phyloP scores from a whole-genome alignment of 2,797 vertebrate genomes.

The Sparidentex hasta region DNA sequence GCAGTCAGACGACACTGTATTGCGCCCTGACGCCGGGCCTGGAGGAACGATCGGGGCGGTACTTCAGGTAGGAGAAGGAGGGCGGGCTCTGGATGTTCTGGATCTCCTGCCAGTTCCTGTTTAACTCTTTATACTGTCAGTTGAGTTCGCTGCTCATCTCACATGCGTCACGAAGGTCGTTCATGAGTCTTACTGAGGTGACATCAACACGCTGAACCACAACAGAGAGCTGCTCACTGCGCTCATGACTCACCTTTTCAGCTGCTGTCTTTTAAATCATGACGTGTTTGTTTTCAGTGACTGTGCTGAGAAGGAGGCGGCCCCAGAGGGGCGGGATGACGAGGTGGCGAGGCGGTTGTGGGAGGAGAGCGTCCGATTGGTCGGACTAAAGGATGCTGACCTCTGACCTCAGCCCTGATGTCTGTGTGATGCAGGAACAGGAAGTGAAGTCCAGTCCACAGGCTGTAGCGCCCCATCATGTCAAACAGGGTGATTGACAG shows the following conservation, averaged over 20 bases:
- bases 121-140: too few species aligned
- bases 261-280: too few species aligned
- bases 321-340: constrained; percentile 83
- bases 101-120: too few species aligned
- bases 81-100: background rate
- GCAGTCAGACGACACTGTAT: constrained; percentile 82
- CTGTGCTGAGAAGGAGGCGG: constrained; percentile 81
- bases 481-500: constrained; percentile 1
- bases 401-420: constrained; percentile 14
- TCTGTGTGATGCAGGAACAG: background rate
- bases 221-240: too few species aligned
- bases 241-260: too few species aligned
- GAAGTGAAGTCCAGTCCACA: background rate
- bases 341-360: constrained; percentile 84
- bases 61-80: constrained; percentile 80
- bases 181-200: too few species aligned
- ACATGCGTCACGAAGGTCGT: too few species aligned
- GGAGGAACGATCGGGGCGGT: constrained; percentile 74
- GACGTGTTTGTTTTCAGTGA: constrained; percentile 79
- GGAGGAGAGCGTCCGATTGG: constrained; percentile 87
- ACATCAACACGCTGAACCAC: too few species aligned
- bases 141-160: too few species aligned
- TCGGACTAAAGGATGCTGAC: constrained; percentile 66
- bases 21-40: constrained; percentile 80
- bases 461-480: background rate